Evolutionary conservation across 2,113 vertebrate species (phyloP).

Genomic region (Alces alces): DNA sequence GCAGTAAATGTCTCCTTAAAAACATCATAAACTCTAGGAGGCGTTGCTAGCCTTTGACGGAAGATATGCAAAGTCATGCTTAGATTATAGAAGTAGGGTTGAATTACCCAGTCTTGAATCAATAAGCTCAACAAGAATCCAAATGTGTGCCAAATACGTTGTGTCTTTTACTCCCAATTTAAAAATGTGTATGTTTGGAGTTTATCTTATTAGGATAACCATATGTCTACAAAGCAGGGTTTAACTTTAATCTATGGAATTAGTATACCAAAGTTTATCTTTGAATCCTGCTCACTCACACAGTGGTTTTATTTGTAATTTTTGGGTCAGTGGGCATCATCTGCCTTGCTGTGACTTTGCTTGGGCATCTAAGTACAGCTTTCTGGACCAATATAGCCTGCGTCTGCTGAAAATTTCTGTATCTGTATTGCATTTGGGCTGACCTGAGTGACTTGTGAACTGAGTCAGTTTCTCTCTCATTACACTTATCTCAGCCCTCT

Average conservation of each 20-base stretch:
- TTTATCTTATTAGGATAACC: neutral
- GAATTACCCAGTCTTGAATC: neutral
- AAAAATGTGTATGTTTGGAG: neutral
- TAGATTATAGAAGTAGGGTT: neutral
- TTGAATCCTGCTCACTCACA: neutral
- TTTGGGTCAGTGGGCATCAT: neutral
- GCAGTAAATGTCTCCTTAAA: neutral
- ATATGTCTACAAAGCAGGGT: neutral
- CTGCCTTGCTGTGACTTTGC: neutral
- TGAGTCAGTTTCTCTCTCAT: neutral
- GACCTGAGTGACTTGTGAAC: rapidly evolving
- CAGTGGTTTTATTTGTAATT: neutral
- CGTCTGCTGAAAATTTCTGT: neutral
- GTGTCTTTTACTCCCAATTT: neutral
- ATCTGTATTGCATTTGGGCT: neutral
- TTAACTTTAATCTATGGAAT: neutral
- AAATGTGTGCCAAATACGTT: neutral
- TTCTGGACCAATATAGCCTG: neutral
- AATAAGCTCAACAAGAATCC: neutral
- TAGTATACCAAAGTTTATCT: neutral
- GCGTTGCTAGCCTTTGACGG: neutral
- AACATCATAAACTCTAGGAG: neutral
- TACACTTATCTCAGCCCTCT: rapidly evolving
- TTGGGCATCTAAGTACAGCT: neutral
- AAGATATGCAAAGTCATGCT: neutral